Conservation (phyloP, 2,797 vertebrate genomes). For the Margarornis squamiger region DNA sequence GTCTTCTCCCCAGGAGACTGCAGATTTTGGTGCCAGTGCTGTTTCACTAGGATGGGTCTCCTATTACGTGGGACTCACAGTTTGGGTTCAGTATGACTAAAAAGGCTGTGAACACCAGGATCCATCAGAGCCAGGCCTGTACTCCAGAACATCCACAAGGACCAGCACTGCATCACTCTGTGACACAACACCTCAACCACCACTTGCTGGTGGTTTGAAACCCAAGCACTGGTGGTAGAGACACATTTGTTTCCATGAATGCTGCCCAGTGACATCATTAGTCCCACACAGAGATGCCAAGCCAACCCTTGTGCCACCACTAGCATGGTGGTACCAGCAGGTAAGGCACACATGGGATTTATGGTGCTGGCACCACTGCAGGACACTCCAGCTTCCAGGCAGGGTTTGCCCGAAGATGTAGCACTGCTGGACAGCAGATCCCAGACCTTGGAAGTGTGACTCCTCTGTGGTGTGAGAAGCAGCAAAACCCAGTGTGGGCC, state of each 20-base stretch:
- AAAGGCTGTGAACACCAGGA: background rate
- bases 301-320: background rate
- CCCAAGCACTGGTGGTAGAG: too few relatives aligned
- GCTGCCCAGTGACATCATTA: background rate
- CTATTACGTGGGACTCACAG: fast-evolving
- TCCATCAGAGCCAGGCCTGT: background rate
- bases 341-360: background rate
- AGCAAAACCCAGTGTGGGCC: background rate
- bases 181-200: fast-evolving
- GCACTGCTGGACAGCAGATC: background rate
- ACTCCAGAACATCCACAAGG: background rate
- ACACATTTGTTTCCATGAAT: background rate
- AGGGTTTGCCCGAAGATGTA: background rate
- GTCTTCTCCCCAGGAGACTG: background rate
- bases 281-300: fast-evolving
- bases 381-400: background rate
- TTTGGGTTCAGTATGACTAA: background rate
- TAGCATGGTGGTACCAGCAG: fast-evolving
- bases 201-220: background rate
- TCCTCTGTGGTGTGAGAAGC: background rate
- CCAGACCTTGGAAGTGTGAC: background rate
- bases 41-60: background rate
- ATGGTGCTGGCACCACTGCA: background rate
- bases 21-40: background rate
- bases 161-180: fast-evolving